Percentiles rank a stretch among this genome's conserved stretches.
Evolutionary conservation across 2,113 vertebrate genomes (phyloP).

Genomic region (Callipepla squamata): DNA sequence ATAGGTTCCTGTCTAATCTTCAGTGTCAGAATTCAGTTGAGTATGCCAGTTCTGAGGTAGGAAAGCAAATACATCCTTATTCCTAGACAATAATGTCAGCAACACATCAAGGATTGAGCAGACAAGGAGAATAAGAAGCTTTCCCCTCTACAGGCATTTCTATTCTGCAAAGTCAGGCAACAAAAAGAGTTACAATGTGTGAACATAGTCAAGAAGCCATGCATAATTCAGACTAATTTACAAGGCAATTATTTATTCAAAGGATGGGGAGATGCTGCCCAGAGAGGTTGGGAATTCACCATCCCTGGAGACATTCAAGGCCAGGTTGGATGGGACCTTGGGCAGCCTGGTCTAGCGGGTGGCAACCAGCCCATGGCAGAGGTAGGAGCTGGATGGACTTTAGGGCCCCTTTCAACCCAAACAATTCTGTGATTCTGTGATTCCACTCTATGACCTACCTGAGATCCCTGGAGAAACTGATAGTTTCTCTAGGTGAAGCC

Average conservation of each 20-base stretch:
- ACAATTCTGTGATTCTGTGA: background rate
- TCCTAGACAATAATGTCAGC: background rate
- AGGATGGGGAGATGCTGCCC: background rate
- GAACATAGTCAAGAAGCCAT: background rate
- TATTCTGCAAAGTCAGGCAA: background rate
- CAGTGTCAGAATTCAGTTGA: background rate
- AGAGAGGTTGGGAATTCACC: background rate
- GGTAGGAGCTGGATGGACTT: background rate
- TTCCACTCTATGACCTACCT: background rate
- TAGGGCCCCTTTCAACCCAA: background rate
- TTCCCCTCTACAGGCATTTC: background rate
- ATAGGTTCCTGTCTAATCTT: background rate
- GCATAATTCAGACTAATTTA: background rate
- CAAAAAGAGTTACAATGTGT: background rate
- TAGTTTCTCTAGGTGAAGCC: background rate
- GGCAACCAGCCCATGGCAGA: no score
- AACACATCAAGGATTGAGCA: background rate
- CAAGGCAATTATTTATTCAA: background rate
- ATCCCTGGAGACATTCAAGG: background rate
- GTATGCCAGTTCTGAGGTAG: no score
- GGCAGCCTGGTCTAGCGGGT: background rate
- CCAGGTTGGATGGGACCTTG: background rate
- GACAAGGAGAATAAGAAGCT: background rate
- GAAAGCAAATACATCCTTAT: background rate
- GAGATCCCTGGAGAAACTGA: fast-evolving